Percentiles rank a stretch among this genome's conserved stretches.
These are phyloP conservation scores for Drosophila eugracilis DNA, from an alignment of 1,140 invertebrate species.

Conservation along the genomic window DNA sequence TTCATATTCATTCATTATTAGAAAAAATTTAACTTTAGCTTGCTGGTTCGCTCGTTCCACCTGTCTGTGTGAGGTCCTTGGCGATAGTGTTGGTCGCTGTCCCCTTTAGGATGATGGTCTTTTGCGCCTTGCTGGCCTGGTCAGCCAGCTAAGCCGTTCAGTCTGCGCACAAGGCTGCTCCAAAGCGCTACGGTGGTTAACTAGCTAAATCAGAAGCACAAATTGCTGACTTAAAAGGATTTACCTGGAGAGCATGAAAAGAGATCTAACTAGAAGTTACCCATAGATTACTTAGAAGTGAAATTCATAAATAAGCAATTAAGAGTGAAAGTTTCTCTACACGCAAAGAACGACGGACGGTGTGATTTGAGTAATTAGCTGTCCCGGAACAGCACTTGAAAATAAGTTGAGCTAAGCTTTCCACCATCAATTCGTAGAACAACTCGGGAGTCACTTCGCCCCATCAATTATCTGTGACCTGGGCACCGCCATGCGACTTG, in stretches of 20 bases:
- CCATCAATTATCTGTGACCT: slow-evolving; percentile 82
- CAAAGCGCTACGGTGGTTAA: slow-evolving; percentile 59
- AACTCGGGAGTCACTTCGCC: slow-evolving; percentile 77
- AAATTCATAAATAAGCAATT: slow-evolving; percentile 9
- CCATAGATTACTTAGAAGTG: slow-evolving; percentile 1
- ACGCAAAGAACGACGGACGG: not conserved
- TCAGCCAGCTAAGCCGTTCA: slow-evolving; percentile 72
- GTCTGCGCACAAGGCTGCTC: slow-evolving; percentile 75
- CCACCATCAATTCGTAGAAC: slow-evolving; percentile 55
- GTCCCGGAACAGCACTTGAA: slow-evolving; percentile 6
- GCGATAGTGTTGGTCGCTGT: slow-evolving; percentile 25
- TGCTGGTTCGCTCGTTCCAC: slow-evolving; percentile 48
- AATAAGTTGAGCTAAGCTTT: not conserved
- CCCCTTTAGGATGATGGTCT: slow-evolving; percentile 61
- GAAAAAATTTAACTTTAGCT: slow-evolving; percentile 82
- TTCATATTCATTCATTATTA: slow-evolving; percentile 84
- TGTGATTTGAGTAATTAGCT: slow-evolving; percentile 29
- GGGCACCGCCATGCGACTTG: slow-evolving; percentile 79
- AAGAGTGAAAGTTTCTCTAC: not conserved
- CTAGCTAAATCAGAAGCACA: slow-evolving; percentile 20
- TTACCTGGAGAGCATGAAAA: slow-evolving; percentile 5
- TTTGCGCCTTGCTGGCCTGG: slow-evolving; percentile 51
- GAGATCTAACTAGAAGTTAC: slow-evolving; percentile 3
- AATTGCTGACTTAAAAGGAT: slow-evolving; percentile 10
- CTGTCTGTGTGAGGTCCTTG: slow-evolving; percentile 17